A percentile compares a stretch with the other conserved stretches of the same genome.
phyloP scores from a whole-genome alignment of 35 echinoderm and acorn worm genomes.

The Nesometra sesokonis region DNA sequence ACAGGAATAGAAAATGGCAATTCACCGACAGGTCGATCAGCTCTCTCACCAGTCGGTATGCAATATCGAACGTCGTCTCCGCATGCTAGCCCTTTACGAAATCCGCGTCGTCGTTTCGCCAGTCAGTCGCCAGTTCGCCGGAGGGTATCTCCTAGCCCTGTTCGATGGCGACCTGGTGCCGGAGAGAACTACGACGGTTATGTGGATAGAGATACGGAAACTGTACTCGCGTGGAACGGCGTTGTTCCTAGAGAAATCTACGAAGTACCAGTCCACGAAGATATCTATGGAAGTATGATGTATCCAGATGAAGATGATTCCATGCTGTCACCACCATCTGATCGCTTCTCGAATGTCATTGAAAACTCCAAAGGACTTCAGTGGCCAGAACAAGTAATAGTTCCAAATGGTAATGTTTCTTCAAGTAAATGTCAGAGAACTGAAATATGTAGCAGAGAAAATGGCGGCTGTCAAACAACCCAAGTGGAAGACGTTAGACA shows the following conservation, averaged over 20 bases:
- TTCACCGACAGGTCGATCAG: not conserved
- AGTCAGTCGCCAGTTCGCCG: slow-evolving; percentile 41
- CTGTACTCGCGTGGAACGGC: slow-evolving; percentile 84
- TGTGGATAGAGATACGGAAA: slow-evolving; percentile 26
- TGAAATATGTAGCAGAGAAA: not conserved
- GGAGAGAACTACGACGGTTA: slow-evolving; percentile 36
- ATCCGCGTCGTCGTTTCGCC: not conserved
- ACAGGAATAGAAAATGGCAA: not conserved
- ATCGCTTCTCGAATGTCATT: not conserved
- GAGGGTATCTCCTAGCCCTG: slow-evolving; percentile 48
- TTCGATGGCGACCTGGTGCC: slow-evolving; percentile 33
- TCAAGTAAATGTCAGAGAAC: not conserved
- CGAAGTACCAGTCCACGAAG: slow-evolving; percentile 26
- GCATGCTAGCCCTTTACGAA: not conserved
- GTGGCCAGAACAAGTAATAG: slow-evolving; percentile 76
- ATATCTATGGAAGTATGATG: not conserved
- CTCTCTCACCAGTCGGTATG: not conserved
- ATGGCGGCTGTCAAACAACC: not conserved
- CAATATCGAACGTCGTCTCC: not conserved
- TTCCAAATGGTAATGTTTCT: slow-evolving; percentile 3
- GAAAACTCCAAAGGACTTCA: slow-evolving; percentile 53
- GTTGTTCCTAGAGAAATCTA: slow-evolving; percentile 84
- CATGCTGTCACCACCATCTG: not conserved
- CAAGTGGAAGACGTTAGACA: not conserved
- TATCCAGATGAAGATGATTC: not conserved